Evolutionary conservation across 2,797 vertebrate genomes (phyloP), one percentile per base, ranked within the genome.

Genomic region (Tragopan temminckii): DNA sequence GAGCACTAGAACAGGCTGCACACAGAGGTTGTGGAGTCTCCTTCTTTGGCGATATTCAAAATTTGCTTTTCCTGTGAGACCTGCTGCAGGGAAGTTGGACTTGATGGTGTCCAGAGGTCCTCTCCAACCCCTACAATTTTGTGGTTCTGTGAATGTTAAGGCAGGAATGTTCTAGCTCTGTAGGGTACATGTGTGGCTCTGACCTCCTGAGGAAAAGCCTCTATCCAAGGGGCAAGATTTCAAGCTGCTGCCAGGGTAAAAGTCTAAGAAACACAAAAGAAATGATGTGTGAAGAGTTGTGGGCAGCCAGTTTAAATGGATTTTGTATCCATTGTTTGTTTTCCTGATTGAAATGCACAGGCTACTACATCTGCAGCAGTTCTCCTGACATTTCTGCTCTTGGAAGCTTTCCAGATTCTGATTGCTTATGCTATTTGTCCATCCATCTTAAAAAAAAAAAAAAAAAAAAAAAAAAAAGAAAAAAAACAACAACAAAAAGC

Each of bases 401-500:
- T 88, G 85, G 81, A 80, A 85, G 33, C 33, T 76, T 84, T 94
- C 90, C 86, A 93, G 72, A 72, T 88, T 95, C 72, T 82, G 58
- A 89, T 89, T 82, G 74, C 40, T 86, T 81, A 31, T 59, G 33
- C 85, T 81, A 81, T 63, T 88, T 71, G 21, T 80, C 16, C 43
- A 72, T 70, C 24, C 3, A 2, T 88, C 63, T 70, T 58, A 3
- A 35, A 27, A 35, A 70, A 80, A 31, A 45, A 57, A 35, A 23
- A 35, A 2, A 4, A 50, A 36, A 23, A 19, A 3, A 50, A 9
- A 52, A 2, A 38, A 24, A n/a, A 67, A 84, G 57, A 36, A 46
- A 55, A 36, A 25, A 16, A 17, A 43, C 42, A 42, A 24, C 46
- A 24, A 25, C 23, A 3, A 21, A 38, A 42, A 33, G 19, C 27